phyloP scores from a whole-genome alignment of 2,113 vertebrate species.

The Polyodon spathula region DNA sequence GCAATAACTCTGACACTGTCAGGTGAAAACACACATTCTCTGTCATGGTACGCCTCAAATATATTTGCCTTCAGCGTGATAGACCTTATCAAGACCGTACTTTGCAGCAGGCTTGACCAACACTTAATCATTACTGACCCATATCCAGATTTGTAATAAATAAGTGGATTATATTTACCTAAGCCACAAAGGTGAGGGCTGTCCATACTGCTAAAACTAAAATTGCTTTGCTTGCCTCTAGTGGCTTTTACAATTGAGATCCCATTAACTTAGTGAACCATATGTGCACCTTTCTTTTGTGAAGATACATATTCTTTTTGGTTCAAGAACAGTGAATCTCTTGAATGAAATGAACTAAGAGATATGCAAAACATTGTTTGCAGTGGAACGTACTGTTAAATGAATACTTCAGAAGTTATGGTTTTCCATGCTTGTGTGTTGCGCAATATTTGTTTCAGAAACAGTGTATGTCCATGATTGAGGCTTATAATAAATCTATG shows the following conservation, averaged over 20 bases:
- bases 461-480: no score
- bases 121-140: neutral
- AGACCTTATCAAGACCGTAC: neutral
- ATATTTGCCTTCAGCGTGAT: neutral
- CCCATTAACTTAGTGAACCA: neutral
- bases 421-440: no score
- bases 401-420: no score
- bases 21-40: no score
- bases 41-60: neutral
- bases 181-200: neutral
- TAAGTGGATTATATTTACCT: constrained; percentile 7
- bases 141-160: constrained; percentile 3
- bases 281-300: neutral
- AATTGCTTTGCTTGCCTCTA: constrained; percentile 1
- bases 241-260: neutral
- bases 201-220: neutral
- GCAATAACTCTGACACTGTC: constrained; percentile 15
- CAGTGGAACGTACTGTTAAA: no score
- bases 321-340: no score
- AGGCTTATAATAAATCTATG: no score
- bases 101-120: neutral
- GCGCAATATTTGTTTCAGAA: no score
- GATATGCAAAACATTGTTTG: no score
- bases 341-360: no score
- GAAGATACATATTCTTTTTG: no score